Percentiles rank a stretch among this genome's conserved stretches.
Conservation (phyloP, 2,113 vertebrate genomes). For the Cnemophilus loriae region DNA sequence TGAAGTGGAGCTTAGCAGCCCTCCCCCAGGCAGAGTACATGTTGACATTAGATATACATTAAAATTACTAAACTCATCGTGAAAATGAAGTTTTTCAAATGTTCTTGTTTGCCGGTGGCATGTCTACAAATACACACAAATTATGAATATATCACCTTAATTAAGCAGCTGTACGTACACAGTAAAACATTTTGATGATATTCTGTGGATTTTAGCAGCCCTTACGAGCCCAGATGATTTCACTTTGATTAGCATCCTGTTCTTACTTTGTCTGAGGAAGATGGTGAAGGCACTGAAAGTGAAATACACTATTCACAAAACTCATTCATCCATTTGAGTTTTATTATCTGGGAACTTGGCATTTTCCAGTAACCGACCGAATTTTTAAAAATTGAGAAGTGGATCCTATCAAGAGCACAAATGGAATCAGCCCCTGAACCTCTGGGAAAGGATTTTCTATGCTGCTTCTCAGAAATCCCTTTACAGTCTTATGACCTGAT, state of each 20-base stretch:
- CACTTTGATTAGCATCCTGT: constrained; percentile 7
- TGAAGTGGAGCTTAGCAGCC: background rate
- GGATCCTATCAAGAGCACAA: background rate
- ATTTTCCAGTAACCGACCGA: background rate
- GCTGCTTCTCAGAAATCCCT: background rate
- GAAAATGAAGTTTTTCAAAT: background rate
- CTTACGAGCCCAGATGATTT: constrained; percentile 24
- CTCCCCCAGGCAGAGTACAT: background rate
- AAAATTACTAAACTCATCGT: background rate
- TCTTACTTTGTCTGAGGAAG: background rate
- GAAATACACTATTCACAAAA: background rate
- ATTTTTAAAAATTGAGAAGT: background rate
- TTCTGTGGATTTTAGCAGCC: constrained; percentile 19
- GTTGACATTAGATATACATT: fast-evolving
- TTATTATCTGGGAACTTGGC: background rate
- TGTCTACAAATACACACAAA: background rate
- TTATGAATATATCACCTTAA: background rate
- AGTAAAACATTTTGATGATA: constrained; percentile 17
- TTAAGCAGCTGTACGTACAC: constrained; percentile 1
- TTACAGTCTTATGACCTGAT: background rate
- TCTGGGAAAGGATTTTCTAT: background rate
- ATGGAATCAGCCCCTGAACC: background rate
- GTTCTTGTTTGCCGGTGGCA: background rate
- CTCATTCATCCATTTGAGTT: background rate
- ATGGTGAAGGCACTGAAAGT: background rate